Evolutionary conservation across 2,113 vertebrate species (phyloP).

Genomic region (Emydura subglobosa): DNA sequence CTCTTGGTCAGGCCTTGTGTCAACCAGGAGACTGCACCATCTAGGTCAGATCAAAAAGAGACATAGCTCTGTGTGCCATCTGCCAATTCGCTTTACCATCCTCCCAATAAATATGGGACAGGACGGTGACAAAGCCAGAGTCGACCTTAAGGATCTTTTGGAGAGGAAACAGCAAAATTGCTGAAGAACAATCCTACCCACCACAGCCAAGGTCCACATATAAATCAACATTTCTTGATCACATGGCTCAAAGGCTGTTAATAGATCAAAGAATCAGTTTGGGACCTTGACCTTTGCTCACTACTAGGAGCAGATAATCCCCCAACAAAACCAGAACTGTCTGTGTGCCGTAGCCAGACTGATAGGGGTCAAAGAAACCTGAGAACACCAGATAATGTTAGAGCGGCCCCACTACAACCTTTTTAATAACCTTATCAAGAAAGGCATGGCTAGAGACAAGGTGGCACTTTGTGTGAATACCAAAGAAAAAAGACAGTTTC

Average conservation of each 20-base stretch:
- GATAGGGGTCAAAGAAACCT: background rate
- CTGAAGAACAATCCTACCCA: background rate
- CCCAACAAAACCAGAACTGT: background rate
- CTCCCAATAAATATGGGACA: background rate
- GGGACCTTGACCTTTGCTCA: constrained; percentile 1
- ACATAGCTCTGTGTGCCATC: background rate
- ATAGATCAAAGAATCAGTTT: constrained; percentile 13
- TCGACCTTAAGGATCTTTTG: background rate
- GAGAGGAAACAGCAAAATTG: background rate
- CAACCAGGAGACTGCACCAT: background rate
- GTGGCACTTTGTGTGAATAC: background rate
- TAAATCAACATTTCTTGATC: background rate
- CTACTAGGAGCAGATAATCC: background rate
- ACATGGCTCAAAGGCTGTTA: constrained; percentile 1
- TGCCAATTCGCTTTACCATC: background rate
- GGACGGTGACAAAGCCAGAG: background rate
- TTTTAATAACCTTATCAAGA: background rate
- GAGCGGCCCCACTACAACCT: background rate
- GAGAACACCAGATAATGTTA: background rate
- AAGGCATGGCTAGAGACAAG: background rate
- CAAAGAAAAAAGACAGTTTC: background rate
- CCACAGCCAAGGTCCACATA: background rate
- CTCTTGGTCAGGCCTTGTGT: background rate
- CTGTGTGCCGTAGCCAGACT: background rate
- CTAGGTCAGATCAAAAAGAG: background rate